A percentile compares a stretch with the other conserved stretches of the same genome.
Evolutionary conservation across 2,797 vertebrate genomes (phyloP).

Genomic region (Merluccius polli): DNA sequence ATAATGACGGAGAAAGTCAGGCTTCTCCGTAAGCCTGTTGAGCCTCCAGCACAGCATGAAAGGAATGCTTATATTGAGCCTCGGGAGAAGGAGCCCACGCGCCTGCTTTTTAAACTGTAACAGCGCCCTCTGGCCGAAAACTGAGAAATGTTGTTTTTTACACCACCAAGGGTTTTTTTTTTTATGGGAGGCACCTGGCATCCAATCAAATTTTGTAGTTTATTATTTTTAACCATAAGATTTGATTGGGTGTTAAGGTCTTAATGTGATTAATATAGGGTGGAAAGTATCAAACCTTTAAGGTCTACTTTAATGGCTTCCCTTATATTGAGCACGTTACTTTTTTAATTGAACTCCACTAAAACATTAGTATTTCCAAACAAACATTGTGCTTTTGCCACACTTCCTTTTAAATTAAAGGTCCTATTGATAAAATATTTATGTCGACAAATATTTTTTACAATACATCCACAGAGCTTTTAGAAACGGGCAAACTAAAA

Average conservation of each 20-base stretch:
- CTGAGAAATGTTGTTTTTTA: constrained; percentile 17
- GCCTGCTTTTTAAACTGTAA: constrained; percentile 23
- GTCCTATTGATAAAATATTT: too few relatives aligned
- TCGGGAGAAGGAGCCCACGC: constrained; percentile 35
- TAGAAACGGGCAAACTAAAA: too few relatives aligned
- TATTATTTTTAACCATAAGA: too few relatives aligned
- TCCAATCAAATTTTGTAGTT: background rate
- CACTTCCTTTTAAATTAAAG: too few relatives aligned
- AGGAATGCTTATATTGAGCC: constrained; percentile 60
- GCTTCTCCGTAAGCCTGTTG: constrained; percentile 62
- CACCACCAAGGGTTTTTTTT: background rate
- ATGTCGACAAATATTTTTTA: too few relatives aligned
- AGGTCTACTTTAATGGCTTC: background rate
- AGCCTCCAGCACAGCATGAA: constrained; percentile 62
- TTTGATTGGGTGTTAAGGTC: too few relatives aligned
- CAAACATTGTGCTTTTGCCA: too few relatives aligned
- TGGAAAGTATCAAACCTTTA: background rate
- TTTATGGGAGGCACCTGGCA: background rate
- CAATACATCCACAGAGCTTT: too few relatives aligned
- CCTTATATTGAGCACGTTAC: too few relatives aligned
- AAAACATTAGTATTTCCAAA: too few relatives aligned
- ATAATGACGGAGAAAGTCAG: constrained; percentile 71
- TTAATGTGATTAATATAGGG: background rate
- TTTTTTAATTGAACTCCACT: too few relatives aligned
- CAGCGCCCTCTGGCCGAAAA: constrained; percentile 48